Conservation (phyloP, 1,140 invertebrate species). For the Habropoda laboriosa region DNA sequence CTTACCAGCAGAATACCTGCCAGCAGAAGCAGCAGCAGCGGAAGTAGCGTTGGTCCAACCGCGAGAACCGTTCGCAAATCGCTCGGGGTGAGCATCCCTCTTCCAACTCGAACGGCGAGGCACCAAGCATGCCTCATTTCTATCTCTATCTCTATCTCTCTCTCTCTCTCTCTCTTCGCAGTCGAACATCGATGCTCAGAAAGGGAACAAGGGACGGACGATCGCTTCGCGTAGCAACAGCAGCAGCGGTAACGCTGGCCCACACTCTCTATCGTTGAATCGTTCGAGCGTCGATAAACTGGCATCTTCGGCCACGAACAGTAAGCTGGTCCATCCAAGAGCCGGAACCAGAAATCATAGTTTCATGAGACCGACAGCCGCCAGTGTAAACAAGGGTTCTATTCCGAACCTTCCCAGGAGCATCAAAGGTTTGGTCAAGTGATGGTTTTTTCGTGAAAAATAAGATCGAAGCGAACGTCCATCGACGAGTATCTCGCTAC, state of each 20-base stretch:
- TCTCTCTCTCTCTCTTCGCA: too few species aligned
- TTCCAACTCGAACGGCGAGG: too few species aligned
- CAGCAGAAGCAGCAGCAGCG: conserved; percentile 87
- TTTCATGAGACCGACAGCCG: conserved; percentile 85
- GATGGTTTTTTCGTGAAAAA: conserved; percentile 18
- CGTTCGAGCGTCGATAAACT: conserved; percentile 54
- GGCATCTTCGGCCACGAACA: conserved; percentile 49
- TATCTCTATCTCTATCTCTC: too few species aligned
- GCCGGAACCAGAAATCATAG: conserved; percentile 77
- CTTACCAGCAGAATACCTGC: conserved; percentile 84
- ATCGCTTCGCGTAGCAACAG: conserved; percentile 86
- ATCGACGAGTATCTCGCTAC: not conserved
- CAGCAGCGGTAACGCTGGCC: conserved; percentile 82
- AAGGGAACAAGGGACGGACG: conserved; percentile 39
- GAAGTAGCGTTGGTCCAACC: conserved; percentile 84
- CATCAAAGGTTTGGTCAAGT: conserved; percentile 77
- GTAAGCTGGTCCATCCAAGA: conserved; percentile 72
- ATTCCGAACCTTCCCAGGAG: conserved; percentile 78
- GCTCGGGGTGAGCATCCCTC: conserved; percentile 61
- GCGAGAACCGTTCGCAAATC: conserved; percentile 69
- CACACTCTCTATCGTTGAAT: conserved; percentile 59
- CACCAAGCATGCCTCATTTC: too few species aligned
- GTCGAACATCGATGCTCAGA: conserved; percentile 48
- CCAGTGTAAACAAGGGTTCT: conserved; percentile 84
- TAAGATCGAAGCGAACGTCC: not conserved